Base-by-base conservation (phyloP, 2,888 invertebrate species). In the Camponotus fellah region DNA sequence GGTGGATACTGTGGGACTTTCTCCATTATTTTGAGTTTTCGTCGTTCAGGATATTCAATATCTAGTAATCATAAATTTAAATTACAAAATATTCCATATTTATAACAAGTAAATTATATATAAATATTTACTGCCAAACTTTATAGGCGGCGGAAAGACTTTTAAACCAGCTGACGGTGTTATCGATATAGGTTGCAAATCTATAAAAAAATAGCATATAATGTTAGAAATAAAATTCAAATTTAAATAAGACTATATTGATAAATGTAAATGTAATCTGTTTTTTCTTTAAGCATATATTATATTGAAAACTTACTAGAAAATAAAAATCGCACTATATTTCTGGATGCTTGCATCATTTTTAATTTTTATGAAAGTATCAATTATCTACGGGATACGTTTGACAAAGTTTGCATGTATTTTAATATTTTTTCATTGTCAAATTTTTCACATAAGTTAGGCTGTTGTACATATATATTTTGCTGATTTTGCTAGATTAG, bases 1-100 rank as follows among this genome's bases (percentile, higher is more conserved):
- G 97, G 92, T 2, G 97, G 97, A 90, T 96, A 96, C 60, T 95
- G 95, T 0, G 98, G 98, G 0, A 97, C 96, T 94, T 97, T 98
- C 0, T 97, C 97, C 93, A 97, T 95, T 60, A 97, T 95, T 85
- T 95, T 96, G 8, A 99, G 95, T 93, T 97, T 98, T 34, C 96
- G 96, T 80, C 96, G 96, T 83, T 98, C 97, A 12, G 94, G 94
- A 49, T 46, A 86, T 84, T 94, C 93, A 26, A 92, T 49, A 34
- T 91, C 94, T 94, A 37, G 62, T 83, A 82, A 76, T n/a, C 76
- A 46, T 64, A 71, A 65, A 46, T 43, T 58, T 49, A 58, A 76
- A 40, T 79, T 58, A 65, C 12, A 34, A 37, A 4, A 32, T 37
- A 49, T 53, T 17, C 17, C n/a, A 40, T 40, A 40, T 3, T 43